These are phyloP conservation scores for Rhabdomys dilectus DNA, from an alignment of 2,113 vertebrate species.

Conservation along the genomic window DNA sequence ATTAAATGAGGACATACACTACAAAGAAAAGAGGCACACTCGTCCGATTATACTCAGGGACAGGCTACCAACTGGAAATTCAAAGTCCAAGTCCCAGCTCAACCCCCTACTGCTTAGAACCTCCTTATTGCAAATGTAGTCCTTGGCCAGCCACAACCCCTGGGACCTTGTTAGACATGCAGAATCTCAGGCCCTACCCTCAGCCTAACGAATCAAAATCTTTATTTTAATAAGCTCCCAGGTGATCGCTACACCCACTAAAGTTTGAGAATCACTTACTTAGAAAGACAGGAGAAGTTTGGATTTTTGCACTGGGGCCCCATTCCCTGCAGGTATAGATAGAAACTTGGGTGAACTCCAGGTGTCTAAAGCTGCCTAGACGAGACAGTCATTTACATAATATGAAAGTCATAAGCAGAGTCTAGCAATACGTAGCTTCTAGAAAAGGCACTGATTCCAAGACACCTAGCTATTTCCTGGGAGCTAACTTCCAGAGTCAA, in stretches of 20 bases:
- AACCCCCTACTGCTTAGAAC: neutral
- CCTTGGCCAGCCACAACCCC: neutral
- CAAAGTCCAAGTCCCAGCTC: neutral
- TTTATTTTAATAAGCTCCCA: slow-evolving; percentile 63
- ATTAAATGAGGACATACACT: neutral
- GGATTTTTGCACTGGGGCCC: rapidly evolving
- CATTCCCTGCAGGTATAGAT: neutral
- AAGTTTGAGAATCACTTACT: slow-evolving; percentile 4
- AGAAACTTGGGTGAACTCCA: neutral
- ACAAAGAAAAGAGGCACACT: neutral
- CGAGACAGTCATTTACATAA: neutral
- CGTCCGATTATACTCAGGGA: neutral
- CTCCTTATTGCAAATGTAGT: neutral
- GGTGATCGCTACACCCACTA: neutral
- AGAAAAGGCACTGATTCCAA: slow-evolving; percentile 68
- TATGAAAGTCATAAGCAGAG: neutral
- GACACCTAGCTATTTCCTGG: slow-evolving; percentile 83
- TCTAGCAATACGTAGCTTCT: neutral
- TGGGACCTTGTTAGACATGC: neutral
- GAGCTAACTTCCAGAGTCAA: slow-evolving; percentile 84
- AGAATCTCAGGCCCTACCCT: neutral
- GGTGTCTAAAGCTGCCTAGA: neutral
- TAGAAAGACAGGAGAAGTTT: neutral
- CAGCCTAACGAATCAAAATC: slow-evolving; percentile 12
- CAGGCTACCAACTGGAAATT: slow-evolving; percentile 12